Evolutionary conservation across 2,797 vertebrate genomes (phyloP).

Genomic region (Enteromius anoplus): DNA sequence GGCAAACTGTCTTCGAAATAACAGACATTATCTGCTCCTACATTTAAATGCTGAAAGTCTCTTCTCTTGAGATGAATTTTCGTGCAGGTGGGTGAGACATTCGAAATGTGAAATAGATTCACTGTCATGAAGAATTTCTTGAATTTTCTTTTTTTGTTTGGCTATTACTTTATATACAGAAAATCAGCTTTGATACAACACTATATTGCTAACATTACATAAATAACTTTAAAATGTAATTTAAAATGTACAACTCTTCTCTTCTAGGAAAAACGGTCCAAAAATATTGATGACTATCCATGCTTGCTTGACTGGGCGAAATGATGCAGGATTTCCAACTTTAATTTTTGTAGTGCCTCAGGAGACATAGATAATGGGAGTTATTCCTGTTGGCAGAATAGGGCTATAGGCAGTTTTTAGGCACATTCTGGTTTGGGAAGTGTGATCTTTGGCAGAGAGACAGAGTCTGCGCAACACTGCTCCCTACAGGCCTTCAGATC

Average conservation of each 20-base stretch:
- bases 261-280: not conserved
- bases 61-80: slow-evolving; percentile 55
- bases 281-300: not conserved
- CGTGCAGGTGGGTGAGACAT: slow-evolving; percentile 63
- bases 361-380: slow-evolving; percentile 64
- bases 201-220: not conserved
- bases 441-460: not conserved
- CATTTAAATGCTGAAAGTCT: slow-evolving; percentile 34
- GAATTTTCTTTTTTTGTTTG: no score
- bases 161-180: not conserved
- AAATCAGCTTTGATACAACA: not conserved
- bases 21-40: slow-evolving; percentile 44
- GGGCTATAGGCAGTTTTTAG: slow-evolving; percentile 24
- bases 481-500: slow-evolving; percentile 63
- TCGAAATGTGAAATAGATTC: slow-evolving; percentile 55
- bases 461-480: slow-evolving; percentile 68
- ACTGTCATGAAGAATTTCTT: slow-evolving; percentile 50
- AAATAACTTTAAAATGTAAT: not conserved
- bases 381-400: slow-evolving; percentile 54
- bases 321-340: slow-evolving; percentile 49
- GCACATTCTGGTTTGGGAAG: slow-evolving; percentile 47
- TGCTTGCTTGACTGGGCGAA: slow-evolving; percentile 31
- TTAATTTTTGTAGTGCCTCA: slow-evolving; percentile 57
- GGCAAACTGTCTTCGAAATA: slow-evolving; percentile 33
- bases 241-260: not conserved